These are phyloP conservation scores for Silurus asotus DNA, from an alignment of 2,113 vertebrate genomes.

Conservation along the genomic window DNA sequence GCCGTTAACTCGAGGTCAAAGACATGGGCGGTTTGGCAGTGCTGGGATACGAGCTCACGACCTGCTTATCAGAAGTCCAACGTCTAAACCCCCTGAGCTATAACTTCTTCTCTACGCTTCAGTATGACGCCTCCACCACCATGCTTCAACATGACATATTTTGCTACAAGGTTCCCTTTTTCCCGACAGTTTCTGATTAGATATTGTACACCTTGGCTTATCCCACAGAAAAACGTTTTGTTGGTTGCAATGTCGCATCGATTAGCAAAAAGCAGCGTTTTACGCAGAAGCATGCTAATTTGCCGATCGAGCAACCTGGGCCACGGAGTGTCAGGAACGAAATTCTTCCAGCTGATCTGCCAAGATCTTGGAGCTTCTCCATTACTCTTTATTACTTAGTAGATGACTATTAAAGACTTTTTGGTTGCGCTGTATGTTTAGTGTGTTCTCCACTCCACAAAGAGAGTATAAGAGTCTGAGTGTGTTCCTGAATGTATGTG, in stretches of 20 bases:
- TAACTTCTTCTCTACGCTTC: too few species aligned
- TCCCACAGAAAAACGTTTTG: too few species aligned
- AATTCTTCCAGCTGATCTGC: conserved; percentile 18
- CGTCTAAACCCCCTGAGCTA: too few species aligned
- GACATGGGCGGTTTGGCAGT: too few species aligned
- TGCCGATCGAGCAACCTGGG: background rate
- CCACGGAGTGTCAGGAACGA: background rate
- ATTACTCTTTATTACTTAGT: background rate
- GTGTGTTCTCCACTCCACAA: conserved; percentile 49
- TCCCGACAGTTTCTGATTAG: too few species aligned
- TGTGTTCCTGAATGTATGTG: background rate
- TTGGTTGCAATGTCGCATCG: too few species aligned
- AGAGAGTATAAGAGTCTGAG: background rate
- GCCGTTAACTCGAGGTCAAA: too few species aligned
- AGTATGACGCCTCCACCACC: background rate
- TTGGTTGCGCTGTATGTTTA: background rate
- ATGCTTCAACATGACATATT: background rate
- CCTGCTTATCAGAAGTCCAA: too few species aligned
- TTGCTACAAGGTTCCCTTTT: too few species aligned
- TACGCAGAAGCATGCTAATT: background rate
- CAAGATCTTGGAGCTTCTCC: conserved; percentile 12
- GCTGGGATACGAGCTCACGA: too few species aligned
- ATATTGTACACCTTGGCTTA: too few species aligned
- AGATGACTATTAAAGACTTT: background rate
- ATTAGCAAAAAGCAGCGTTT: background rate